These are phyloP conservation scores for Champsocephalus esox DNA, from an alignment of 2,797 vertebrate genomes.

Conservation along the genomic window DNA sequence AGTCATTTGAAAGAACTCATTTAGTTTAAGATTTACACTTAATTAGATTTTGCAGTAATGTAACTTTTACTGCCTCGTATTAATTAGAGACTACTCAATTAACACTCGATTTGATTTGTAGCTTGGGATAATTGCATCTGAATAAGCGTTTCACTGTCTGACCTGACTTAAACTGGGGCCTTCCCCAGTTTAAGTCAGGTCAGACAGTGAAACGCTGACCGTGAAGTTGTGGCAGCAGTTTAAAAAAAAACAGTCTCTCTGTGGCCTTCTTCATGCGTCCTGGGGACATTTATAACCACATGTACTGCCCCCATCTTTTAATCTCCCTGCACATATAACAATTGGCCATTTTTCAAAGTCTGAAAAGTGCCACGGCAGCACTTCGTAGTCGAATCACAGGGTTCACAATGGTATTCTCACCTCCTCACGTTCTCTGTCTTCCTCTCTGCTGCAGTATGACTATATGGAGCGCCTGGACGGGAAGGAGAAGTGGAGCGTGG, in stretches of 20 bases:
- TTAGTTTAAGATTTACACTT: slow-evolving; percentile 69
- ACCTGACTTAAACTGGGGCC: slow-evolving; percentile 48
- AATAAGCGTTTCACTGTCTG: slow-evolving; percentile 54
- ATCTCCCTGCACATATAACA: slow-evolving; percentile 41
- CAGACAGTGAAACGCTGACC: no score
- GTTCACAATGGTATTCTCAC: slow-evolving; percentile 17
- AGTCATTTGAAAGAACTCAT: slow-evolving; percentile 66
- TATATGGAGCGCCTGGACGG: slow-evolving; percentile 98
- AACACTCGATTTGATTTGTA: slow-evolving; percentile 73
- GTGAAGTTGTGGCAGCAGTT: slow-evolving; percentile 11
- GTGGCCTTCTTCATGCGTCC: slow-evolving; percentile 21
- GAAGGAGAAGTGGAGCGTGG: slow-evolving; percentile 99
- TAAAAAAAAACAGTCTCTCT: slow-evolving; percentile 28
- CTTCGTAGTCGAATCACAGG: slow-evolving; percentile 27
- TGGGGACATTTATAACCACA: slow-evolving; percentile 6
- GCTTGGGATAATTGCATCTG: slow-evolving; percentile 67
- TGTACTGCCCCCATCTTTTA: slow-evolving; percentile 37
- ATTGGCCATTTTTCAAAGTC: slow-evolving; percentile 46
- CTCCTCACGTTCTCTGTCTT: slow-evolving; percentile 1
- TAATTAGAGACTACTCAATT: slow-evolving; percentile 87
- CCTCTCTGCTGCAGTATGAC: slow-evolving; percentile 87
- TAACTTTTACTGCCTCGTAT: slow-evolving; percentile 86
- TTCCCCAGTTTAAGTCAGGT: no score
- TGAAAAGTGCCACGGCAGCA: slow-evolving; percentile 36
- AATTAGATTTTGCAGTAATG: slow-evolving; percentile 79